These are phyloP conservation scores for Oenanthe oenanthe DNA, from an alignment of 2,113 vertebrate genomes.

Conservation along the genomic window DNA sequence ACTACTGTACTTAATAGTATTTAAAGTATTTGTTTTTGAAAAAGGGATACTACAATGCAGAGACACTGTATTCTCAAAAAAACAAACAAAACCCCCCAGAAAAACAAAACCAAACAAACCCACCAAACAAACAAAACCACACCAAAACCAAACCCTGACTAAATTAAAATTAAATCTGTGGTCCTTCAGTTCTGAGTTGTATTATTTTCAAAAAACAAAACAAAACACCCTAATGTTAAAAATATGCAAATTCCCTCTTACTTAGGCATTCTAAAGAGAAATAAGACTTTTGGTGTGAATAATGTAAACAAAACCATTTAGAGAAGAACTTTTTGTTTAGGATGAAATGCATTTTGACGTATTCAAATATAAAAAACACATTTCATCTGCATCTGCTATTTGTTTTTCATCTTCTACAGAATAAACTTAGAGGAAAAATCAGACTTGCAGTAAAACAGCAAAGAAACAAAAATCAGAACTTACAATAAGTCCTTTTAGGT, in stretches of 20 bases:
- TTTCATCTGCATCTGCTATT: background rate
- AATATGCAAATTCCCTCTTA: background rate
- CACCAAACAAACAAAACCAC: background rate
- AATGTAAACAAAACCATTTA: background rate
- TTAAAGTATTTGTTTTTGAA: background rate
- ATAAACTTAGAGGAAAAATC: background rate
- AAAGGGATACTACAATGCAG: background rate
- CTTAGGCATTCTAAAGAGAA: background rate
- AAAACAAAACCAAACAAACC: background rate
- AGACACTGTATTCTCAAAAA: background rate
- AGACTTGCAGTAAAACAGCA: background rate
- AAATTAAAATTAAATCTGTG: background rate
- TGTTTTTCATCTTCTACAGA: background rate
- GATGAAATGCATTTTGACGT: background rate
- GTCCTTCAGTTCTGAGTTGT: background rate
- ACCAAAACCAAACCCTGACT: background rate
- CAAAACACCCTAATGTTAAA: background rate
- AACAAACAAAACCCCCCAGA: background rate
- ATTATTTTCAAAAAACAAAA: accelerated
- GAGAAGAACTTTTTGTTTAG: background rate
- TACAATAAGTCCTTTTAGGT: background rate
- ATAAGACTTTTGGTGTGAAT: background rate
- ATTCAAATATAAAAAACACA: background rate
- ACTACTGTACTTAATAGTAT: background rate
- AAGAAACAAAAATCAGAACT: background rate